Conservation (phyloP, 2,797 vertebrate genomes). For the Sebastes baramenuke region DNA sequence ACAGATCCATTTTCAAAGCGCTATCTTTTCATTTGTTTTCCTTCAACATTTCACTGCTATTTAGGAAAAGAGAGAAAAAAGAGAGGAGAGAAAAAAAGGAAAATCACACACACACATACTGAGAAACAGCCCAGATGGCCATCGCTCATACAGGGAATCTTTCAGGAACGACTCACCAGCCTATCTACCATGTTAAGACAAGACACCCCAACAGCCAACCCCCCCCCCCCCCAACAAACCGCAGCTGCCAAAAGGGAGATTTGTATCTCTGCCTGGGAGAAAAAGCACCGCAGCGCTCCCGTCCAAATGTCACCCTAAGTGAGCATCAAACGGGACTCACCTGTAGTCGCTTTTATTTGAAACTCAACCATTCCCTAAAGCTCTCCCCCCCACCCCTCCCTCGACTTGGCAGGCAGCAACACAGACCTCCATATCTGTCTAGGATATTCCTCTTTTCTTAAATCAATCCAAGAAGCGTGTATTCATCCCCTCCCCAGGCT, state of each 20-base stretch:
- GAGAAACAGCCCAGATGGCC: constrained; percentile 67
- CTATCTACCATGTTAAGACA: constrained; percentile 67
- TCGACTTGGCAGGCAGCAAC: constrained; percentile 47
- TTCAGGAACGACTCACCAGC: constrained; percentile 62
- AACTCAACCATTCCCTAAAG: constrained; percentile 54
- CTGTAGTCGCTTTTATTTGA: constrained; percentile 68
- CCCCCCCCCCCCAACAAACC: constrained; percentile 29
- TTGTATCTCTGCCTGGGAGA: constrained; percentile 64
- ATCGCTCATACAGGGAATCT: constrained; percentile 73
- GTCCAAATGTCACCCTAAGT: constrained; percentile 59
- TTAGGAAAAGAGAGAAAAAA: constrained; percentile 53
- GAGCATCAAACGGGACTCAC: constrained; percentile 69
- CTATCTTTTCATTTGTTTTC: constrained; percentile 82
- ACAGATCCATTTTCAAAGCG: constrained; percentile 80
- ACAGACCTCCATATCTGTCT: constrained; percentile 55
- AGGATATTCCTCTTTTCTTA: constrained; percentile 56
- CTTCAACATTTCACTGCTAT: constrained; percentile 71
- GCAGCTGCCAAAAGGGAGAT: constrained; percentile 69
- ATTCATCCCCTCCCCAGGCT: constrained; percentile 38
- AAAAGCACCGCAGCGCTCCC: constrained; percentile 35
- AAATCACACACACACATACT: constrained; percentile 22
- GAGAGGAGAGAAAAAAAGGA: background rate
- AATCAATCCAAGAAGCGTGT: constrained; percentile 57
- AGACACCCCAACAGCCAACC: constrained; percentile 39
- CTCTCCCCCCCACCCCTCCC: constrained; percentile 23